Evolutionary conservation across 2,113 vertebrate species (phyloP).

Genomic region (Muscicapa adusta): DNA sequence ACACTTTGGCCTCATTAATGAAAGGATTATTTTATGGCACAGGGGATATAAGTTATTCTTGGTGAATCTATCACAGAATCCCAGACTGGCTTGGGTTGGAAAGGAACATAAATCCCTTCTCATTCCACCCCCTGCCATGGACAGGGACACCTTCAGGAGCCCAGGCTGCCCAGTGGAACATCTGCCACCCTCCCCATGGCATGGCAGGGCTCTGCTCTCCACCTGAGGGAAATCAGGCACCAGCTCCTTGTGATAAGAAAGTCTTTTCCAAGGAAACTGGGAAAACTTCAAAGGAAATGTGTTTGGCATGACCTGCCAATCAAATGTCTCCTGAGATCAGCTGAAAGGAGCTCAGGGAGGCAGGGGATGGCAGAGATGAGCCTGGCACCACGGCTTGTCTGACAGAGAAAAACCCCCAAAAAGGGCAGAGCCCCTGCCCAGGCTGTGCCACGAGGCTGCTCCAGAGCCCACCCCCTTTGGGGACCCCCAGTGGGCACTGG

Average conservation of each 20-base stretch:
- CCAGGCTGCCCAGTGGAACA: not conserved
- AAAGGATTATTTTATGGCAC: not conserved
- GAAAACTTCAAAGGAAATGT: not conserved
- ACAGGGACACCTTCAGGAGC: not conserved
- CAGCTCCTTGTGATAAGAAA: not conserved
- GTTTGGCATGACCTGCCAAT: not conserved
- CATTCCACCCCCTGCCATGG: not conserved
- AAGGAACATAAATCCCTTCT: not conserved
- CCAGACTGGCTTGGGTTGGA: not conserved
- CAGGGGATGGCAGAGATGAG: not conserved
- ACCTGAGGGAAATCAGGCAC: not conserved
- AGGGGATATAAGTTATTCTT: not conserved
- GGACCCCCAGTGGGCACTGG: not conserved
- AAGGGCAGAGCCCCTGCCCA: not conserved
- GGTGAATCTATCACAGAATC: accelerated
- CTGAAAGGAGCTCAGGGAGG: not conserved
- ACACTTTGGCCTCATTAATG: not conserved
- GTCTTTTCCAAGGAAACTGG: not conserved
- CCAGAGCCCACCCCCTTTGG: not conserved
- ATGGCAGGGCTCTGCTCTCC: not conserved
- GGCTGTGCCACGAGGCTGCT: not conserved
- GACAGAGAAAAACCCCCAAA: not conserved
- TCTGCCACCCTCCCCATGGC: not conserved
- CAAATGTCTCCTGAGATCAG: not conserved
- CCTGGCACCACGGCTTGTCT: not conserved